These are phyloP conservation scores for Neosalanx taihuensis DNA, from an alignment of 2,797 vertebrate genomes.

Conservation along the genomic window DNA sequence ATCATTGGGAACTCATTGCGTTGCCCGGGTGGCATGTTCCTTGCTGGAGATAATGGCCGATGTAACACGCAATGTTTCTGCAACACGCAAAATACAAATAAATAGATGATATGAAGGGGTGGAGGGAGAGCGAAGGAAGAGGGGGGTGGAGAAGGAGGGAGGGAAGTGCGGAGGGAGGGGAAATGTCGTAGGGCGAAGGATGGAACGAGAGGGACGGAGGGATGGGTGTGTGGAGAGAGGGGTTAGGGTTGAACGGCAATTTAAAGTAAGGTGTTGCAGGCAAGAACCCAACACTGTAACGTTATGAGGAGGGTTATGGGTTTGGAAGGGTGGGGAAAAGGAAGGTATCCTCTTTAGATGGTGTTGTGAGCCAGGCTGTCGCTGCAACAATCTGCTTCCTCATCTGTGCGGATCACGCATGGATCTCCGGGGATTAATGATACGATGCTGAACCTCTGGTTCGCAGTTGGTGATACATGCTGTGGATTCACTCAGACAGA, in stretches of 20 bases:
- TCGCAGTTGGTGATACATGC: no score
- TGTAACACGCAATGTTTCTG: conserved; percentile 31
- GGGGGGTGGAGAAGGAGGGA: background rate
- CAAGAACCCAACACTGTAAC: no score
- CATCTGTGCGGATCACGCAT: no score
- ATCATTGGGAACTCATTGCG: conserved; percentile 3
- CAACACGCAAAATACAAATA: conserved; percentile 15
- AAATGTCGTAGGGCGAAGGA: background rate
- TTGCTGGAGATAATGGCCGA: conserved; percentile 28
- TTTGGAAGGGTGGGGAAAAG: no score
- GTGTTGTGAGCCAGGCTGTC: no score
- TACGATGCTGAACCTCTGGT: no score
- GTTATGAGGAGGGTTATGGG: no score
- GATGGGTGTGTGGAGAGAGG: conserved; percentile 10
- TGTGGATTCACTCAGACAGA: no score
- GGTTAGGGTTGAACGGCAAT: background rate
- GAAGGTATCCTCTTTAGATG: no score
- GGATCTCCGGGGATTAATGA: no score
- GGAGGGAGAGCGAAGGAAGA: background rate
- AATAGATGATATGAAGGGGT: conserved; percentile 42
- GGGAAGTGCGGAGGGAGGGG: no score
- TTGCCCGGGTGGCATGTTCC: conserved; percentile 25
- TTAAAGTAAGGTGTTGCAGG: background rate
- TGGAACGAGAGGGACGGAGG: background rate
- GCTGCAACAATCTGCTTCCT: no score